Conservation (phyloP, 2,113 vertebrate species). For the Scatophagus argus region DNA sequence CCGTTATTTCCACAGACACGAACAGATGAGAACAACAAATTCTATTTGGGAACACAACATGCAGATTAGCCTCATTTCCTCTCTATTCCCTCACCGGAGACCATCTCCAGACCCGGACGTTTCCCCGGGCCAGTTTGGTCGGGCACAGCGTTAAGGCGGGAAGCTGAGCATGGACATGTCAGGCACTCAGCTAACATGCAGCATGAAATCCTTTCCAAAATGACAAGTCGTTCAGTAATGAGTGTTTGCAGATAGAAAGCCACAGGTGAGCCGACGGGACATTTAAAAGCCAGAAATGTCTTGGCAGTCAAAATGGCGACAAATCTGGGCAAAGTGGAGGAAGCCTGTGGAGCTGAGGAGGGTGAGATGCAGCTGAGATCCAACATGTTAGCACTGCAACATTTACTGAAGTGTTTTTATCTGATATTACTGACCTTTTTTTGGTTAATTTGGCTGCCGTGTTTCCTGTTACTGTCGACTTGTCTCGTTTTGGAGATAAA, state of each 20-base stretch:
- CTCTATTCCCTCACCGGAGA: conserved; percentile 31
- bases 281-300: not conserved
- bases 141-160: not conserved
- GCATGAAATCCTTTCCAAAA: not conserved
- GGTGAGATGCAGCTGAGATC: not conserved
- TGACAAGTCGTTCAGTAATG: not conserved
- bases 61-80: conserved; percentile 39
- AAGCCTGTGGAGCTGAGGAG: not conserved
- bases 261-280: not conserved
- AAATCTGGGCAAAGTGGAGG: not conserved
- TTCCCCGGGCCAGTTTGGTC: no score
- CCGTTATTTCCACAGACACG: conserved; percentile 41
- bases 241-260: not conserved
- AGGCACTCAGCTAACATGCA: not conserved
- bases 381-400: no score
- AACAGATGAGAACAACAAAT: conserved; percentile 55
- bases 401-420: no score
- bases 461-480: no score
- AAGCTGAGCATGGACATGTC: not conserved
- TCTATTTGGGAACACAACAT: conserved; percentile 40
- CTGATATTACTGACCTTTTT: no score
- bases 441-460: no score
- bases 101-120: conserved; percentile 36
- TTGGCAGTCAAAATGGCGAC: not conserved
- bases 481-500: no score